phyloP scores from a whole-genome alignment of 2,888 invertebrate species.

The Pseudoips prasinana region DNA sequence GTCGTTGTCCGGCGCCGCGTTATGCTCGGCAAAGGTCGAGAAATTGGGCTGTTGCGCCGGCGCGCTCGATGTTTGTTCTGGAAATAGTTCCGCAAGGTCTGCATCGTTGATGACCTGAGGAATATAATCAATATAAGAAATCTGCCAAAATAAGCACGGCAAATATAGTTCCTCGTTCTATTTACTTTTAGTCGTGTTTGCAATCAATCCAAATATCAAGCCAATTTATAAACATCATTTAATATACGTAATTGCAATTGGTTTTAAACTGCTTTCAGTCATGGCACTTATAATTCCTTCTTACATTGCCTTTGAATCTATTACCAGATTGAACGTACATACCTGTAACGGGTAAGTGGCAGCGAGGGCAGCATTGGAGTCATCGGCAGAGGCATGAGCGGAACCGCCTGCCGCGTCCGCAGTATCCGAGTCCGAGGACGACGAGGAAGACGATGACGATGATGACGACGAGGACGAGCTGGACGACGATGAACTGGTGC shows the following conservation, averaged over 20 bases:
- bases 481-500: constrained; percentile 72
- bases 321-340: too few relatives aligned
- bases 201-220: too few relatives aligned
- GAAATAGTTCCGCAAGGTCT: constrained; percentile 89
- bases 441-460: constrained; percentile 72
- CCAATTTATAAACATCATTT: too few relatives aligned
- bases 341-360: constrained; percentile 82
- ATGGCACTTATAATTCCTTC: too few relatives aligned
- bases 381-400: constrained; percentile 66
- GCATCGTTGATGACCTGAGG: constrained; percentile 88
- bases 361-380: constrained; percentile 81
- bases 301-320: too few relatives aligned
- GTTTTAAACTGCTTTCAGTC: too few relatives aligned
- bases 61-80: constrained; percentile 84
- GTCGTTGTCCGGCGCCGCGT: constrained; percentile 63
- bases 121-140: constrained; percentile 33
- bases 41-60: constrained; percentile 83
- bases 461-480: constrained; percentile 68
- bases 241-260: too few relatives aligned
- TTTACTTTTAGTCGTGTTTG: too few relatives aligned
- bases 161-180: constrained; percentile 17
- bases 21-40: constrained; percentile 75
- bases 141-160: constrained; percentile 17
- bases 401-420: constrained; percentile 69
- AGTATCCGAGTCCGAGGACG: constrained; percentile 72